Conservation (phyloP, 2,113 vertebrate genomes). For the Chunga burmeisteri region DNA sequence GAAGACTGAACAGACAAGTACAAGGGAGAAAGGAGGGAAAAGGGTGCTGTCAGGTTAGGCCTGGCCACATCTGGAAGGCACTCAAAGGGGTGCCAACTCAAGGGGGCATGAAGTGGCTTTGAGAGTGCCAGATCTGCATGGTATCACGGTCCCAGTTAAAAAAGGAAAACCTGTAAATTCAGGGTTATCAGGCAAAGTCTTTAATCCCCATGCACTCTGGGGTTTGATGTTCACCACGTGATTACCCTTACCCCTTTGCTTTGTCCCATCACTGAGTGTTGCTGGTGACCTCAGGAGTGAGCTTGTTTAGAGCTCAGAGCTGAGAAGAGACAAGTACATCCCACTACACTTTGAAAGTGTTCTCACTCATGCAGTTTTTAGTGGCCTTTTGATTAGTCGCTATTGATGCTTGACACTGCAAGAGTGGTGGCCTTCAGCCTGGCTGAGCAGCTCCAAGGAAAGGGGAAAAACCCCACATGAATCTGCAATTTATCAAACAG, state of each 20-base stretch:
- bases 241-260: background rate
- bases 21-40: background rate
- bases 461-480: background rate
- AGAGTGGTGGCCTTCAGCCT: background rate
- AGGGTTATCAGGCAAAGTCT: background rate
- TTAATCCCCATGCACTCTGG: background rate
- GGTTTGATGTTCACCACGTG: too few relatives aligned
- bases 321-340: background rate
- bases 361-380: background rate
- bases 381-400: background rate
- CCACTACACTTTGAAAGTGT: background rate
- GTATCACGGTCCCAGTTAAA: background rate
- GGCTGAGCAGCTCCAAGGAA: background rate
- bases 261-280: background rate
- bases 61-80: background rate
- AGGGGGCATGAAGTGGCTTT: background rate
- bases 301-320: background rate
- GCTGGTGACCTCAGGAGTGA: background rate
- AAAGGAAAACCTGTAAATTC: background rate
- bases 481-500: accelerated
- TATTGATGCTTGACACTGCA: background rate
- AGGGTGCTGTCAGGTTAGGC: background rate
- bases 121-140: background rate
- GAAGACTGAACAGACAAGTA: background rate
- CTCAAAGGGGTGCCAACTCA: background rate